Conservation (phyloP, 2,888 invertebrate species). For the Neoscelio sp. region DNA sequence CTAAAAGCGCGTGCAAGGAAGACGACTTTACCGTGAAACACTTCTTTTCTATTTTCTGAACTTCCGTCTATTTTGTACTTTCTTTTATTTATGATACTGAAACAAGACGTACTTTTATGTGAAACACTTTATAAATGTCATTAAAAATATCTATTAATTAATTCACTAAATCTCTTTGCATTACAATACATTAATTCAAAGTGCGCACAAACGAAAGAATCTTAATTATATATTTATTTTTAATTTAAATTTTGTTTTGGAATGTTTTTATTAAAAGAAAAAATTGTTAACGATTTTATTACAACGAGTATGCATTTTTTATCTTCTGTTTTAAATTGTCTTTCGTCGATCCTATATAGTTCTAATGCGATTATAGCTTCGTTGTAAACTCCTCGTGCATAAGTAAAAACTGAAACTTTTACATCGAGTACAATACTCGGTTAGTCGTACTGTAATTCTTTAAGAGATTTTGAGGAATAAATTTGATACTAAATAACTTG, state of each 20-base stretch:
- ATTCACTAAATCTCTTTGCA: no score
- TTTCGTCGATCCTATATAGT: slow-evolving; percentile 9
- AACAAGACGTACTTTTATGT: slow-evolving; percentile 11
- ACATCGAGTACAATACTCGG: no score
- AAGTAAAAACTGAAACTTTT: slow-evolving; percentile 8
- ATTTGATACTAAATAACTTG: no score
- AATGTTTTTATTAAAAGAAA: no score
- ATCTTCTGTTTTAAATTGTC: slow-evolving; percentile 11
- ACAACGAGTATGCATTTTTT: not conserved
- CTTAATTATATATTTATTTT: no score
- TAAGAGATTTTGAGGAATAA: no score
- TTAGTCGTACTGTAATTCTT: no score
- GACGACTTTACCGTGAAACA: slow-evolving; percentile 67
- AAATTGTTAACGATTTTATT: no score
- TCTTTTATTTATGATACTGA: slow-evolving; percentile 2
- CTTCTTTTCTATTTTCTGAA: slow-evolving; percentile 48
- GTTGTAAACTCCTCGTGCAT: slow-evolving; percentile 5
- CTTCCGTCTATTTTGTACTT: slow-evolving; percentile 14
- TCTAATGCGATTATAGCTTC: slow-evolving; percentile 17
- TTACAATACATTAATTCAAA: no score
- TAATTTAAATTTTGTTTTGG: no score
- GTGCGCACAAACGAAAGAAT: no score
- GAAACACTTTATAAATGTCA: not conserved
- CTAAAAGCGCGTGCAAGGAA: slow-evolving; percentile 67
- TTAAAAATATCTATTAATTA: no score